Evolutionary conservation across 2,797 vertebrate species (phyloP).

Genomic region (Clarias platycephalus): DNA sequence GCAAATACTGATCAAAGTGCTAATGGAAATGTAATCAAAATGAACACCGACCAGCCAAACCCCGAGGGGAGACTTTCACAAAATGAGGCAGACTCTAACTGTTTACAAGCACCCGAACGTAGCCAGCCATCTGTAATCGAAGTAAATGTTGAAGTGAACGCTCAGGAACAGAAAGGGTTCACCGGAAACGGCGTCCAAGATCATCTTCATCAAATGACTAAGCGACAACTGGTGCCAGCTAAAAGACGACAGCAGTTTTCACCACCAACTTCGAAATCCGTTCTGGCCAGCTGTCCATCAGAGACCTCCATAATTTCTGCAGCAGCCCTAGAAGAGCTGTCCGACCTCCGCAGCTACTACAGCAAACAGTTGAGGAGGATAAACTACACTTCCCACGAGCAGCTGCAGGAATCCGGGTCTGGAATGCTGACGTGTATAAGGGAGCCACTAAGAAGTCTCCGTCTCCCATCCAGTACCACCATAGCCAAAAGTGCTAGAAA

Average conservation of each 20-base stretch:
- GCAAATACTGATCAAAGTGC: constrained; percentile 37
- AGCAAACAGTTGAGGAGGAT: constrained; percentile 72
- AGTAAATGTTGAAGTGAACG: constrained; percentile 64
- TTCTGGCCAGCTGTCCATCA: constrained; percentile 60
- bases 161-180: constrained; percentile 21
- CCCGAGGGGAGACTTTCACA: constrained; percentile 51
- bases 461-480: constrained; percentile 59
- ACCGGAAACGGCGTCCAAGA: constrained; percentile 6
- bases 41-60: constrained; percentile 65
- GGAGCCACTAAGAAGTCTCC: constrained; percentile 70
- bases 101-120: constrained; percentile 29
- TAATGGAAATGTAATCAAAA: constrained; percentile 60
- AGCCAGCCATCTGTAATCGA: constrained; percentile 54
- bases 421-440: constrained; percentile 70
- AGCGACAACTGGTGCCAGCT: constrained; percentile 54
- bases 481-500: constrained; percentile 66
- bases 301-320: constrained; percentile 72
- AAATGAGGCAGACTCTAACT: constrained; percentile 29
- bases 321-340: constrained; percentile 69
- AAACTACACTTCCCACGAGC: constrained; percentile 74
- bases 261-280: constrained; percentile 18
- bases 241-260: constrained; percentile 50
- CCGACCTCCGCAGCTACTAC: constrained; percentile 72
- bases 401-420: constrained; percentile 63
- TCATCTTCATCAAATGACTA: constrained; percentile 46